Evolutionary conservation across 2,888 invertebrate species (phyloP).

Genomic region (Scaptomyza flava): DNA sequence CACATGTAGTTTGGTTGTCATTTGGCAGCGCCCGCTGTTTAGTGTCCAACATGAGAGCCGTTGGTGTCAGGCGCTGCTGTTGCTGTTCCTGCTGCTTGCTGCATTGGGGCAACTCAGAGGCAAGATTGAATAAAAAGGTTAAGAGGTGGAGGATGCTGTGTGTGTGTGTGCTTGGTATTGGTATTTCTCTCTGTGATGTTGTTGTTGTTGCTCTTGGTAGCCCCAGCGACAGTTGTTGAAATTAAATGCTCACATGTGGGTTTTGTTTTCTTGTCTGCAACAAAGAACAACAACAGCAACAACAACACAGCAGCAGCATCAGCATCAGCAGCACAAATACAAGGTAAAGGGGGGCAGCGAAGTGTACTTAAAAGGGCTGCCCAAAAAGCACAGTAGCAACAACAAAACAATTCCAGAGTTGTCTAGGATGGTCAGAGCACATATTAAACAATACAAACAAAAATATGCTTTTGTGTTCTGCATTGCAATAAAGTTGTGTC

Average conservation of each 20-base stretch:
- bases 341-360: conserved; percentile 18
- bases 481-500: conserved; percentile 51
- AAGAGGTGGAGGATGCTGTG: conserved; percentile 25
- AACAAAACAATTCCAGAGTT: conserved; percentile 24
- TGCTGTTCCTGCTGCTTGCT: conserved; percentile 29
- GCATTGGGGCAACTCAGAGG: conserved; percentile 30
- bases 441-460: conserved; percentile 9
- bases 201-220: conserved; percentile 53
- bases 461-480: conserved; percentile 45
- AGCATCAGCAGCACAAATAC: conserved; percentile 4
- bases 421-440: conserved; percentile 44
- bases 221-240: conserved; percentile 81
- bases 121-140: not conserved
- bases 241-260: conserved; percentile 83
- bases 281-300: conserved; percentile 13
- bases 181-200: conserved; percentile 63
- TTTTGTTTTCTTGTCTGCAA: conserved; percentile 69
- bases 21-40: conserved; percentile 81
- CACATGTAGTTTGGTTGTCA: conserved; percentile 79
- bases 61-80: conserved; percentile 71
- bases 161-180: conserved; percentile 54
- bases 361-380: conserved; percentile 24
- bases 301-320: conserved; percentile 16
- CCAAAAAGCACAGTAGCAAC: conserved; percentile 50
- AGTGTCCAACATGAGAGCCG: conserved; percentile 80